These are phyloP conservation scores for Pampusana beccarii DNA, from an alignment of 2,113 vertebrate genomes.

Conservation along the genomic window DNA sequence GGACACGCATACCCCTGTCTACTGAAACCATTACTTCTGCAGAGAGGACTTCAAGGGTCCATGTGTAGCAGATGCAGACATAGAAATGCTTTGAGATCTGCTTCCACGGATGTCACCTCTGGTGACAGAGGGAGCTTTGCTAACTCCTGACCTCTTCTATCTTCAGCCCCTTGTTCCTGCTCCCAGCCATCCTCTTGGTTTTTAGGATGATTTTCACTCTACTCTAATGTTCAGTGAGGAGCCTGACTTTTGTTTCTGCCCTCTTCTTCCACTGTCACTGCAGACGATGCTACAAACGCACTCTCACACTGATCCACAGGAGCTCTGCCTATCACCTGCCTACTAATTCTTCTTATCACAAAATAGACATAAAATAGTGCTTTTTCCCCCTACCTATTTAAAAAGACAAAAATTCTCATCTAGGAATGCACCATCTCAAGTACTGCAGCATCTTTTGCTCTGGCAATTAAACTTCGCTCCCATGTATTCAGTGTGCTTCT, in stretches of 20 bases:
- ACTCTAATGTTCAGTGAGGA: background rate
- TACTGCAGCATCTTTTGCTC: background rate
- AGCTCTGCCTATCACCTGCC: background rate
- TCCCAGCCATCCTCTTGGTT: background rate
- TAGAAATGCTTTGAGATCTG: background rate
- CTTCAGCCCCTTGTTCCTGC: background rate
- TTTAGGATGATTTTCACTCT: background rate
- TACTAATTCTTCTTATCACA: background rate
- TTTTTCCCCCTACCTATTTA: background rate
- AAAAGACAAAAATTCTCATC: background rate
- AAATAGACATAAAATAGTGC: background rate
- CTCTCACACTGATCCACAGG: background rate
- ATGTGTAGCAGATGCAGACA: background rate
- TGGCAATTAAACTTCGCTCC: background rate
- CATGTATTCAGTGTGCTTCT: background rate
- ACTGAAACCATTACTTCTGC: background rate
- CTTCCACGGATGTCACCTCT: background rate
- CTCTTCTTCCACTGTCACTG: background rate
- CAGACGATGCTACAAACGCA: background rate
- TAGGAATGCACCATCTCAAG: background rate
- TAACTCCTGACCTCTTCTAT: background rate
- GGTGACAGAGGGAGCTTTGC: background rate
- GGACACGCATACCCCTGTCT: fast-evolving
- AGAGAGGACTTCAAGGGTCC: background rate
- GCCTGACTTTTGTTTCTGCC: background rate